phyloP scores from a whole-genome alignment of 2,113 vertebrate genomes.

The Murina feae region DNA sequence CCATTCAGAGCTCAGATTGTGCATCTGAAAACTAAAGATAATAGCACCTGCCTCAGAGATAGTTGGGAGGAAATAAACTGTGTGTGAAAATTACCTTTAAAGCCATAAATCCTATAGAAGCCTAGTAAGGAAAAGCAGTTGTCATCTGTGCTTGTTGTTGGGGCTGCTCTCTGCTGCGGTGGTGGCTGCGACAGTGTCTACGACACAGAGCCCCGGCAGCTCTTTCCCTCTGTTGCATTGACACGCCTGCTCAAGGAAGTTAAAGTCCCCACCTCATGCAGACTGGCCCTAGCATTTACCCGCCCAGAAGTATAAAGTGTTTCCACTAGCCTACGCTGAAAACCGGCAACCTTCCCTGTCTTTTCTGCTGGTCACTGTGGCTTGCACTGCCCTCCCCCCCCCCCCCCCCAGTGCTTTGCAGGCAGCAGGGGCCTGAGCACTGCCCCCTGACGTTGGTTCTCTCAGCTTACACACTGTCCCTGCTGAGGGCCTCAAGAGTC shows the following conservation, averaged over 20 bases:
- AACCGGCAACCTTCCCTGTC: background rate
- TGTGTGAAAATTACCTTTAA: background rate
- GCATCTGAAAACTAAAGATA: background rate
- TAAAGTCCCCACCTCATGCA: background rate
- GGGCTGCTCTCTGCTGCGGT: background rate
- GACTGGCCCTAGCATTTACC: background rate
- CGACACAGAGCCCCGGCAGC: background rate
- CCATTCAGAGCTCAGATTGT: background rate
- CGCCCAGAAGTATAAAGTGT: background rate
- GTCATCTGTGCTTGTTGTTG: background rate
- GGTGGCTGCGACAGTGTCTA: background rate
- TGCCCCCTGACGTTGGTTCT: background rate
- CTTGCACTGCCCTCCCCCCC: background rate
- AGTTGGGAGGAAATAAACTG: background rate
- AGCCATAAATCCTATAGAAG: background rate
- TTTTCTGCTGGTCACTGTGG: background rate
- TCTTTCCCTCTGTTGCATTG: background rate
- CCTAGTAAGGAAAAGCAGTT: background rate
- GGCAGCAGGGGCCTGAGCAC: background rate
- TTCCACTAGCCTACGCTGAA: background rate
- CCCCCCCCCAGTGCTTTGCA: background rate
- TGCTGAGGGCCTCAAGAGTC: background rate
- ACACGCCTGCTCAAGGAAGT: background rate
- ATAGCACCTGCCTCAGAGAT: background rate
- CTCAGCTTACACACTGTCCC: background rate